Evolutionary conservation across 2,888 invertebrate genomes (phyloP).

Genomic region (Rhagium mordax): DNA sequence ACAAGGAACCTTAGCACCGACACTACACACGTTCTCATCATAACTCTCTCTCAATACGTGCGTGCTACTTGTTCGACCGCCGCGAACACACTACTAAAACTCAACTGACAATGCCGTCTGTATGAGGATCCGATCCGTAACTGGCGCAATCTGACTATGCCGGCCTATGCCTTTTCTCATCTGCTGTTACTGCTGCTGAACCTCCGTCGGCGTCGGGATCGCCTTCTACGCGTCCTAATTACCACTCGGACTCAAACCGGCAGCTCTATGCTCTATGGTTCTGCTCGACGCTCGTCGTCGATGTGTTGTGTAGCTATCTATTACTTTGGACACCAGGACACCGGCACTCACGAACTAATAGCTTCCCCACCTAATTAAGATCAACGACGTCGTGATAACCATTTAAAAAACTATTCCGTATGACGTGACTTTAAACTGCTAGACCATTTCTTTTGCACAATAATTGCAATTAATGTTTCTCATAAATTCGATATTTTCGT

Average conservation of each 20-base stretch:
- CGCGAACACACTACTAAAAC: constrained; percentile 67
- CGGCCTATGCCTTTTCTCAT: constrained; percentile 40
- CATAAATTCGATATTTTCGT: neutral
- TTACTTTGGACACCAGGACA: constrained; percentile 6
- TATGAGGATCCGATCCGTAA: constrained; percentile 56
- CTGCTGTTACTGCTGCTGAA: constrained; percentile 29
- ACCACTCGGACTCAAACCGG: constrained; percentile 27
- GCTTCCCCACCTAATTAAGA: constrained; percentile 26
- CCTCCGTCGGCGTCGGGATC: constrained; percentile 56
- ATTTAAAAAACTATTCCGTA: constrained; percentile 12
- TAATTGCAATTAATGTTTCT: neutral
- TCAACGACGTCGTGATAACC: constrained; percentile 18
- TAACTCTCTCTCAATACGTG: constrained; percentile 63
- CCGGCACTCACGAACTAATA: constrained; percentile 28
- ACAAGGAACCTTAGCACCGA: constrained; percentile 48
- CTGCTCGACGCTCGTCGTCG: constrained; percentile 4
- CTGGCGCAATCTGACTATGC: constrained; percentile 46
- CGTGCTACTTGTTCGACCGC: constrained; percentile 71
- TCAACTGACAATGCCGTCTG: constrained; percentile 71
- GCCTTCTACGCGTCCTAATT: constrained; percentile 41
- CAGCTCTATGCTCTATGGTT: neutral
- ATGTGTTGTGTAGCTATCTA: constrained; percentile 1
- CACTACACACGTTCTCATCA: constrained; percentile 64
- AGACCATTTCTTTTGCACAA: constrained; percentile 17
- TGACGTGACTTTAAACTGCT: constrained; percentile 29